Percentiles rank a stretch among this genome's conserved stretches.
Evolutionary conservation across 23 tunicate species (phyloP).

Genomic region (Ciona savignyi): DNA sequence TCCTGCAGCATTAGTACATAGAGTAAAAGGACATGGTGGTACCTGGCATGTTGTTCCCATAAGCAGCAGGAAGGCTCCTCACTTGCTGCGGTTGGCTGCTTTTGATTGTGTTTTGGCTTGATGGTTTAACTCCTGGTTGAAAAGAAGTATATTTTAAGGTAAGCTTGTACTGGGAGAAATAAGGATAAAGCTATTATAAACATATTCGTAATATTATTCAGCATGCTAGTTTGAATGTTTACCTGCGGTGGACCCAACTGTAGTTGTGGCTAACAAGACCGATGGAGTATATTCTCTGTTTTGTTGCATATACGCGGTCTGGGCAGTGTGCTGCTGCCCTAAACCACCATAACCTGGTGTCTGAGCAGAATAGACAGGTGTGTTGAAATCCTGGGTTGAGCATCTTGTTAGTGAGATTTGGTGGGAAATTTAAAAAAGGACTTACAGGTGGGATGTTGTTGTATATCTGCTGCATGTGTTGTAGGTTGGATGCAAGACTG

Average conservation of each 20-base stretch:
- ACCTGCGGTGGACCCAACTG: slow-evolving; percentile 52
- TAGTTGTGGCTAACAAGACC: slow-evolving; percentile 7
- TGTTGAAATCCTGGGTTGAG: not conserved
- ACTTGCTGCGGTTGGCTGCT: slow-evolving; percentile 2
- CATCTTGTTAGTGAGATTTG: not conserved
- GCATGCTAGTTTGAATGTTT: not conserved
- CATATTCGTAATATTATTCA: not conserved
- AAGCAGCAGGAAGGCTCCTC: slow-evolving; percentile 18
- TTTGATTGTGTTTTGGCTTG: slow-evolving; percentile 36
- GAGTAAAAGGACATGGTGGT: no score
- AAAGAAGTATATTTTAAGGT: no score
- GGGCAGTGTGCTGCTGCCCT: slow-evolving; percentile 10
- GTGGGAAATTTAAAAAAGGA: not conserved
- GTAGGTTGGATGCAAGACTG: slow-evolving; percentile 77
- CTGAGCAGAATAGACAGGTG: not conserved
- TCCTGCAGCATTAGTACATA: no score
- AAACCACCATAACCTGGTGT: slow-evolving; percentile 14
- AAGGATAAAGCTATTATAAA: no score
- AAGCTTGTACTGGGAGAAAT: no score
- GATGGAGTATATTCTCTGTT: not conserved
- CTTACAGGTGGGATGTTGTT: slow-evolving; percentile 49
- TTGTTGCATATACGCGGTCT: not conserved
- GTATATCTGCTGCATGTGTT: slow-evolving; percentile 87
- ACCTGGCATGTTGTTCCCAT: slow-evolving; percentile 5
- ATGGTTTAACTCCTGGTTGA: slow-evolving; percentile 23